Evolutionary conservation across 2,888 invertebrate species (phyloP), one percentile per base, ranked within the genome.

Genomic region (Dynastes hyllus): DNA sequence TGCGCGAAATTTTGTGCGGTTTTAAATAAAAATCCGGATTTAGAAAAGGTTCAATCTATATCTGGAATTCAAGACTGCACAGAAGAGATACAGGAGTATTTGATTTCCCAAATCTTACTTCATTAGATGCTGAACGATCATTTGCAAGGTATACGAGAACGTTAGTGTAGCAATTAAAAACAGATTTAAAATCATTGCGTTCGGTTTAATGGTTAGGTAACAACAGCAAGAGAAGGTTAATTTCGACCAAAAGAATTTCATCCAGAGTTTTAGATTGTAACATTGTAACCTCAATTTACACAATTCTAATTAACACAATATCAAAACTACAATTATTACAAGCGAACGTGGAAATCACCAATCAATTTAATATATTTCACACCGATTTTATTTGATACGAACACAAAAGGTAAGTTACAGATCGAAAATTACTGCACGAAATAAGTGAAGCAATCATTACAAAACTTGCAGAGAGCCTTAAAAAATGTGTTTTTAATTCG

Each of bases 341-440:
- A 2, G 45, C 45, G 2, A 11, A 11, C 0, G 2, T 45, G 45
- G 16, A 58, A 58, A 58, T 58, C 22, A 58, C 55, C 8, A 58
- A 58, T 58, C 55, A 16, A n/a, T 70, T 51, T 70, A 32, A 70
- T 16, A 16, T 50, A 50, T 51, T 63, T 63, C 63, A 63, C 63
- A 32, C 29, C 13, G 27, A 63, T 63, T 63, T 27, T 8, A 27
- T 27, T n/a, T 8, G 22, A 29, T 32, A 32, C 11, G 13, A 9
- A 32, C 27, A 13, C 61, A 29, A 61, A 63, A 11, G 55, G 2
- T 55, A 22, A n/a, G n/a, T 16, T 22, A 55, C 32, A 16, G 16
- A 58, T 58, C 55, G 55, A 22, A 32, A 63, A 32, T 32, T 11
- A 32, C 13, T 32, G 8, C 29, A 2, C 32, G 63, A 63, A 63